phyloP scores from a whole-genome alignment of 1,140 invertebrate genomes.

The Nephila pilipes region DNA sequence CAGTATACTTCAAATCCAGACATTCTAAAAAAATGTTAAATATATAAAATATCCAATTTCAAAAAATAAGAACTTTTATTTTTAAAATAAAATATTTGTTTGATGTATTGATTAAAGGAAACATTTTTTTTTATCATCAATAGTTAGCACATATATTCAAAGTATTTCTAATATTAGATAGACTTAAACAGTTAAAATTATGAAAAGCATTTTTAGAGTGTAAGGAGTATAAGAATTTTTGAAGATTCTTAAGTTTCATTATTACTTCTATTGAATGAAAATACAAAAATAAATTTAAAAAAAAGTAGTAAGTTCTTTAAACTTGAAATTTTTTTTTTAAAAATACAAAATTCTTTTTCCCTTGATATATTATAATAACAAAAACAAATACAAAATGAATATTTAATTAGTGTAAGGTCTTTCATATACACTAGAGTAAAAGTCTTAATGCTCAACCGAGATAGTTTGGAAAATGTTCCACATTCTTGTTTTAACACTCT shows the following conservation, averaged over 20 bases:
- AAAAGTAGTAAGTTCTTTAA: no score
- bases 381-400: background rate
- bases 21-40: background rate
- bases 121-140: background rate
- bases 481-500: conserved; percentile 29
- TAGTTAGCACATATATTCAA: conserved; percentile 1
- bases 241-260: background rate
- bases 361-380: background rate
- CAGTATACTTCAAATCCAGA: conserved; percentile 43
- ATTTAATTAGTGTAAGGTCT: background rate
- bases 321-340: no score
- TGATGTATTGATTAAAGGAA: background rate
- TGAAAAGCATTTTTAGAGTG: conserved; percentile 2
- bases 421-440: conserved; percentile 15
- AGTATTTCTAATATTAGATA: background rate
- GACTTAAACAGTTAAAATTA: conserved; percentile 20
- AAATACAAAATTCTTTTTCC: no score
- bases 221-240: background rate
- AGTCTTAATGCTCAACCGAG: background rate
- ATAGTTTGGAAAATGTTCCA: conserved; percentile 23
- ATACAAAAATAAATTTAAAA: no score
- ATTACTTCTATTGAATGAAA: background rate
- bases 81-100: background rate
- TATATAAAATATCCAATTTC: background rate
- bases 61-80: background rate